Evolutionary conservation across 2,797 vertebrate species (phyloP), one percentile per base, ranked within the genome.

Genomic region (Amphiprion clarkii): DNA sequence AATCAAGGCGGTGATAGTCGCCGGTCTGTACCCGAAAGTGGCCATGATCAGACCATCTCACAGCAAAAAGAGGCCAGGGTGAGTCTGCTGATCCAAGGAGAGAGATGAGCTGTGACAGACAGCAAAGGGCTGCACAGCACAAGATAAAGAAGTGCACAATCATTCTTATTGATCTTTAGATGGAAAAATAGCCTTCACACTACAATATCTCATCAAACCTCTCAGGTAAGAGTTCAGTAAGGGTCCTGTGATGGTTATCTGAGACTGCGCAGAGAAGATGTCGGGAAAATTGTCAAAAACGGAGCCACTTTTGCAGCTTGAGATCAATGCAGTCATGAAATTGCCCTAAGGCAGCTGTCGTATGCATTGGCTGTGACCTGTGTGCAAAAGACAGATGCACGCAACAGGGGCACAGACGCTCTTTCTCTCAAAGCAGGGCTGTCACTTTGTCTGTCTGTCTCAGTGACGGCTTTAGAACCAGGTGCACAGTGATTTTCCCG

Each of bases 1-100:
- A 86, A 96, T 99, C 79, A 99, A 99, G 92, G 98, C 98, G 0
- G 98, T 99, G 79, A 98, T 99, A 70, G 99, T 98, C 64, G 98
- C 98, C 21, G 98, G 98, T 10, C 94, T 99, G 67, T 99, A 99
- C 90, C 98, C 98, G 1, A 99, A 99, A 93, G 98, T 99, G 86
- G 98, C 98, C 67, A 99, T 96, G 95, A 98, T 99, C 81, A 95
- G 95, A 69, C 95, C 96, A 14, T 96, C 94, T 80, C 94, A 94
- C 90, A 96, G 95, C 93, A 99, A 96, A 89, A 98, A 95, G 91
- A 96, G 96, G 75, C 96, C 96, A n/a, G 95, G 95, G 98, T 99
- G 94, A 97, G 97, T 93, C 19, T 69, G 46, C 19, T 46, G 4
- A 25, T 39, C 44, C 27, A 64, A 39, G 56, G 16, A 52, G 40